phyloP scores from a whole-genome alignment of 2,888 invertebrate species.

The Diabrotica balteata region DNA sequence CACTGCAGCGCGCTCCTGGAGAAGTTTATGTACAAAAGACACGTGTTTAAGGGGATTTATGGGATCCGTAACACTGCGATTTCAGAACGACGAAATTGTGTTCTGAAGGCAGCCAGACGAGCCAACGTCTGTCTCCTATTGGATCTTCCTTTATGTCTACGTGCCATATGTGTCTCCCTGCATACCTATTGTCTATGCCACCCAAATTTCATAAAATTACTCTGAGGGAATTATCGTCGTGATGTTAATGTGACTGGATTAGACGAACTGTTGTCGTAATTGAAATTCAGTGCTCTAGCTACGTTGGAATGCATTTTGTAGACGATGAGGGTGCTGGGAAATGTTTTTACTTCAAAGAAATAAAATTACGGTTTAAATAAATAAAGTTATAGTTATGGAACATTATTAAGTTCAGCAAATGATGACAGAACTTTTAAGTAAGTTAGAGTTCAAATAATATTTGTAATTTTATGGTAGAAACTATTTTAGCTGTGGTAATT shows the following conservation, averaged over 20 bases:
- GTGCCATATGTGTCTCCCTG: background rate
- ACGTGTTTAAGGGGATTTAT: slow-evolving; percentile 48
- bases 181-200: background rate
- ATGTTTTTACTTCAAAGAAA: too few species aligned
- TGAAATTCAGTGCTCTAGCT: too few species aligned
- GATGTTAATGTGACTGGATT: background rate
- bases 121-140: slow-evolving; percentile 23
- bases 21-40: slow-evolving; percentile 35
- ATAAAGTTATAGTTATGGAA: too few species aligned
- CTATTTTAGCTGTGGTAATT: too few species aligned
- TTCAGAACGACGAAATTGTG: slow-evolving; percentile 30
- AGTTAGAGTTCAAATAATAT: too few species aligned
- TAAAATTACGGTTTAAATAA: too few species aligned
- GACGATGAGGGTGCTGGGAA: too few species aligned
- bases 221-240: background rate
- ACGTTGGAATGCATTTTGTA: too few species aligned
- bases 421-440: too few species aligned
- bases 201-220: background rate
- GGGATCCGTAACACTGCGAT: slow-evolving; percentile 42
- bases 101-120: slow-evolving; percentile 8
- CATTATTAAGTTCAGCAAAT: too few species aligned
- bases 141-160: slow-evolving; percentile 7
- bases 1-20: background rate
- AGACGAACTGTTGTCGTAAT: background rate
- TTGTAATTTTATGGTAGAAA: too few species aligned